Conservation (phyloP, 2,888 invertebrate species). For the Acanthosepion lycidas region DNA sequence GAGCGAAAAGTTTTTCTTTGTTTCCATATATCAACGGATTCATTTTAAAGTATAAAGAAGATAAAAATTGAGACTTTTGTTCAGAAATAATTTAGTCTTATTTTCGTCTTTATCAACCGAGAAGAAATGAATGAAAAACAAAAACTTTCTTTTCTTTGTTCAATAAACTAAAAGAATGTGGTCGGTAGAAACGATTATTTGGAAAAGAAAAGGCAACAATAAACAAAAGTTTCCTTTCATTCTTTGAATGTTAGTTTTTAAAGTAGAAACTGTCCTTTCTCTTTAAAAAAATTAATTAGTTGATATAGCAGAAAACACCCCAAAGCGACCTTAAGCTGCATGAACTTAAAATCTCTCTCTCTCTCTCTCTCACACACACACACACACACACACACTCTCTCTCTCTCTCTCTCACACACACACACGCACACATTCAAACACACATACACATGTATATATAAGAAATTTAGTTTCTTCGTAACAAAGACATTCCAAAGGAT, state of each 20-base stretch:
- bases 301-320: background rate
- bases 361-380: background rate
- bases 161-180: background rate
- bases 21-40: background rate
- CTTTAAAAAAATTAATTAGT: background rate
- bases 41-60: background rate
- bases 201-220: background rate
- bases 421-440: background rate
- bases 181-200: background rate
- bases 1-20: background rate
- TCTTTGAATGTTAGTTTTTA: background rate
- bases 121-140: background rate
- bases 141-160: background rate
- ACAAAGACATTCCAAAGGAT: no score
- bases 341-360: background rate
- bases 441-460: background rate
- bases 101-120: background rate
- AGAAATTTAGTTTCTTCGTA: no score
- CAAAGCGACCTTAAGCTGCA: background rate
- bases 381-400: background rate
- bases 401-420: background rate
- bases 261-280: background rate
- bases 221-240: background rate
- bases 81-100: background rate
- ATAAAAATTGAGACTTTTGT: no score